Evolutionary conservation across 1,140 invertebrate genomes (phyloP).

Genomic region (Sycophila sp.): DNA sequence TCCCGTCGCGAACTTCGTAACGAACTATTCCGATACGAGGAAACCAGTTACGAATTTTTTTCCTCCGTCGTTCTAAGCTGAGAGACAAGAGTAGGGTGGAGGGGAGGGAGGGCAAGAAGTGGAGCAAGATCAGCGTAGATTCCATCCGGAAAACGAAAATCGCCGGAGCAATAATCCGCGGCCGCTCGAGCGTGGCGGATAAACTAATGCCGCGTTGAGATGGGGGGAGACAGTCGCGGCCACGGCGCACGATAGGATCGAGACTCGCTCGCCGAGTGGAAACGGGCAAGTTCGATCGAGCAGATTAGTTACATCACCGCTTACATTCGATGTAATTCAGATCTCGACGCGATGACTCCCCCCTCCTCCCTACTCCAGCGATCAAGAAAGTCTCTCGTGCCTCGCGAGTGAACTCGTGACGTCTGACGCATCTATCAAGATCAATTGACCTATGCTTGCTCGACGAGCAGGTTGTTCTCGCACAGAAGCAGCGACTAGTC

Average conservation of each 20-base stretch:
- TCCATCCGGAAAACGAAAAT: too few relatives aligned
- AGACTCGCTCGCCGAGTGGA: background rate
- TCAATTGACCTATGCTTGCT: constrained; percentile 33
- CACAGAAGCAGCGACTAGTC: too few relatives aligned
- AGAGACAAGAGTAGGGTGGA: too few relatives aligned
- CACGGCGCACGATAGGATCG: background rate
- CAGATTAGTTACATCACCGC: constrained; percentile 34
- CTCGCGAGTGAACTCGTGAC: background rate
- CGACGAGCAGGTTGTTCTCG: constrained; percentile 1
- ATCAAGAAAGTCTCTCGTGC: constrained; percentile 6
- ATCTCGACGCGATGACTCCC: constrained; percentile 24
- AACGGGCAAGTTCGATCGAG: constrained; percentile 23
- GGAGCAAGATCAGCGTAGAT: too few relatives aligned
- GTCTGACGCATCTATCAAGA: constrained; percentile 34
- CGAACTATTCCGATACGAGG: too few relatives aligned
- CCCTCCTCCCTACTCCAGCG: background rate
- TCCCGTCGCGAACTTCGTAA: too few relatives aligned
- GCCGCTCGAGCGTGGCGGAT: background rate
- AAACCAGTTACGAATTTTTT: too few relatives aligned
- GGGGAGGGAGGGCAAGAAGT: too few relatives aligned
- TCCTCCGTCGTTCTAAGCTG: too few relatives aligned
- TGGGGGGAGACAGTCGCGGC: too few relatives aligned
- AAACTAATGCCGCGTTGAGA: background rate
- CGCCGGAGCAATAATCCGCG: too few relatives aligned
- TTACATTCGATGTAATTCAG: constrained; percentile 25